Base-by-base conservation (phyloP, 2,113 vertebrate species). In the Thunnus thynnus region DNA sequence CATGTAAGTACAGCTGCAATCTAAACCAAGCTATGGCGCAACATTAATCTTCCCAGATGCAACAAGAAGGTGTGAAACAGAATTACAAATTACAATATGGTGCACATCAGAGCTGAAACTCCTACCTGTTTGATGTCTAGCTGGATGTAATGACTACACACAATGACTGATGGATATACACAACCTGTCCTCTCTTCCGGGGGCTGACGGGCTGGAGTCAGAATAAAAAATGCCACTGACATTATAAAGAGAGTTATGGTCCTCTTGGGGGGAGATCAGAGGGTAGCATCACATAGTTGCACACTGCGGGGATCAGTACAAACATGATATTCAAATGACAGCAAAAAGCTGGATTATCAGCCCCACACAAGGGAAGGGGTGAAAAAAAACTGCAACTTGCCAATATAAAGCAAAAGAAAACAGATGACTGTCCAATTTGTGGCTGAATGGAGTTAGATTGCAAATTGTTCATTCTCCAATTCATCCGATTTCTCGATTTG, bases 161-260 rank as follows among this genome's bases (percentile, higher is more conserved):
- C 64, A 66, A 50, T 82, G 80, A 89, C 71, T 85, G 75, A 88
- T 88, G 81, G 73, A 74, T 67, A 73, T 18, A 84, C 85, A 92
- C 89, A 91, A 66, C 66, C 78, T 78, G 76, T 86, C 73, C 62
- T 58, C 75, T 80, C 71, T 22, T 54, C 64, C 80, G 66, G 70
- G 74, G 7, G 7, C 83, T 82, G 80, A 90, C 55, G 64, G 87
- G 83, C 75, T 68, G n/a, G 32, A 87, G 76, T 83, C 52, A 63
- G 77, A 71, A 84, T 88, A 86, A 88, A 92, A 88, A 79, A 76
- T 73, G 72, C 44, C 56, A 64, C 51, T 65, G 88, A 90, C 87
- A 82, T 87, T 83, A 85, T 56, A 65, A 55, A 80, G 66, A 88
- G 85, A 90, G 76, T 86, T 89, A 88, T 50, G 74, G 69, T 81